These are phyloP conservation scores for Falcaria lacertinaria DNA, from an alignment of 2,888 invertebrate genomes.

Conservation along the genomic window DNA sequence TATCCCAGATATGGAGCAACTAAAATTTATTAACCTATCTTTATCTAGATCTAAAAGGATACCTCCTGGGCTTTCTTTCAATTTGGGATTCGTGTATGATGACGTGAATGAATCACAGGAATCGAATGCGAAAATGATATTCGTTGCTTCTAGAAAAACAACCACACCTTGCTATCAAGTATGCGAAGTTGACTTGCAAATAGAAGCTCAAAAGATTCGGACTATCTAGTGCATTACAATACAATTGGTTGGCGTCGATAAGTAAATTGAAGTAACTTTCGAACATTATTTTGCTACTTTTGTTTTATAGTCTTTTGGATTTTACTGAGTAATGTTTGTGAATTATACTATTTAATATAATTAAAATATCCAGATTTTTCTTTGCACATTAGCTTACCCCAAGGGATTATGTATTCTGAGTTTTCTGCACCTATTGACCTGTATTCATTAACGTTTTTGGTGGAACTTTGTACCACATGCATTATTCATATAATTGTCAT, in stretches of 20 bases:
- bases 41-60: constrained; percentile 56
- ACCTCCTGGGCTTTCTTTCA: constrained; percentile 63
- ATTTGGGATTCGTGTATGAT: constrained; percentile 57
- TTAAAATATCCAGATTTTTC: too few species aligned
- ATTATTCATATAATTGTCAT: too few species aligned
- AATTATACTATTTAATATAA: too few species aligned
- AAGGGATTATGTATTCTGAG: too few species aligned
- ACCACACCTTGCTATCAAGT: constrained; percentile 68
- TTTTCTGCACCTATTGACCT: too few species aligned
- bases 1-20: constrained; percentile 57
- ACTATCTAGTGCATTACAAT: constrained; percentile 7
- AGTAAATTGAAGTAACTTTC: background rate
- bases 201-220: constrained; percentile 46
- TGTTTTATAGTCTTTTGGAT: too few species aligned
- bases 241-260: background rate
- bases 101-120: constrained; percentile 54
- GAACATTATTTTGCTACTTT: too few species aligned
- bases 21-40: constrained; percentile 59
- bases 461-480: too few species aligned
- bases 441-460: too few species aligned
- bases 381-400: too few species aligned
- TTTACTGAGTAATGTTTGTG: too few species aligned
- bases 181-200: constrained; percentile 60
- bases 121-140: constrained; percentile 55
- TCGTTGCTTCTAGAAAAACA: constrained; percentile 63